Evolutionary conservation across 1,140 invertebrate species (phyloP).

Genomic region (Nymphalis io): DNA sequence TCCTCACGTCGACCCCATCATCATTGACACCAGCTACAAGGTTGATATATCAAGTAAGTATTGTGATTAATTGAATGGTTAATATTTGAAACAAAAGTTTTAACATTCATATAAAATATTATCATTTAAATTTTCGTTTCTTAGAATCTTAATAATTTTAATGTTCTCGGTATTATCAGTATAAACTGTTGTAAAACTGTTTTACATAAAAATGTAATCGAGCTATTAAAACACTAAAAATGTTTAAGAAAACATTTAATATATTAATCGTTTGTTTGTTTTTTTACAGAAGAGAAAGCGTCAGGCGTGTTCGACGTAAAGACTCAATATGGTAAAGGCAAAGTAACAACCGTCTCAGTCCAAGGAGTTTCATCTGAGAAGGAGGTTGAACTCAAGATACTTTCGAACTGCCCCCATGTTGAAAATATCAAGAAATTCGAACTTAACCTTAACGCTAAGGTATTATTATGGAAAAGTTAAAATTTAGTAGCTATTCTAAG

Average conservation of each 20-base stretch:
- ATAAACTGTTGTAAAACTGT: too few relatives aligned
- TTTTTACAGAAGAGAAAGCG: conserved; percentile 51
- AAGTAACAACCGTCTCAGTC: conserved; percentile 70
- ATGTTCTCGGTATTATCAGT: too few relatives aligned
- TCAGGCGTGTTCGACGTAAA: conserved; percentile 67
- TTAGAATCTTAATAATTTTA: too few relatives aligned
- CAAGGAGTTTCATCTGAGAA: conserved; percentile 63
- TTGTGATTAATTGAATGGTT: not conserved
- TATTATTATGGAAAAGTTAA: conserved; percentile 41
- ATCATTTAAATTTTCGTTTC: too few relatives aligned
- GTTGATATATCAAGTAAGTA: conserved; percentile 36
- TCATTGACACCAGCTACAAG: conserved; percentile 67
- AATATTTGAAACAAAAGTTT: too few relatives aligned
- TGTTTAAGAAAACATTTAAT: too few relatives aligned
- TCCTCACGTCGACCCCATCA: conserved; percentile 52
- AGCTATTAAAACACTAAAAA: too few relatives aligned
- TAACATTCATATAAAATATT: too few relatives aligned
- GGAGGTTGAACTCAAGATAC: conserved; percentile 66
- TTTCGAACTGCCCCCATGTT: conserved; percentile 75
- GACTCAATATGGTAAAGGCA: conserved; percentile 80
- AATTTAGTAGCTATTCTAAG: too few relatives aligned
- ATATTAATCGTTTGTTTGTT: too few relatives aligned
- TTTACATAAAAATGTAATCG: too few relatives aligned
- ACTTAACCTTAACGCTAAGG: conserved; percentile 80
- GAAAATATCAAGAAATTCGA: conserved; percentile 82